Base-by-base conservation (phyloP, 2,888 invertebrate genomes). In the Cheiracanthium punctorium region DNA sequence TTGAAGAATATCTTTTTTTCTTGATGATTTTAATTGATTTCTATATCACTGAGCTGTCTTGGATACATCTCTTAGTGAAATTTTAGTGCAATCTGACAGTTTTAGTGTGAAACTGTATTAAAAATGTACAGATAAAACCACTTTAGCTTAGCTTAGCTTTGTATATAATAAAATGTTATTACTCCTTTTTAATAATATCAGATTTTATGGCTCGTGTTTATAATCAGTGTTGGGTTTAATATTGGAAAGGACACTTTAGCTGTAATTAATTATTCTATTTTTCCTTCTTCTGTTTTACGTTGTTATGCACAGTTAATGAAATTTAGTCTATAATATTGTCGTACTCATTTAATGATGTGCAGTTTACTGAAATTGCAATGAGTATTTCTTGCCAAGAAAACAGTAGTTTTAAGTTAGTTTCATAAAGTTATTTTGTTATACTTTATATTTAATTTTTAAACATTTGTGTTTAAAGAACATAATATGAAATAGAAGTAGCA, bases 191-290 rank as follows among this genome's bases (percentile, higher is more conserved):
- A 71, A 82, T 82, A 75, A 81, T 81, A 75, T 71, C 70, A 82
- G 76, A 82, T 82, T 82, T 82, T 82, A 82, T 76, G 75, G 71
- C 80, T 74, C 82, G 71, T 82, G 82, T 82, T 82, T 82, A 76
- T 76, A 65, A 41, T 71, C 70, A 41, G 64, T 82, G 82, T 82
- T 76, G 58, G 58, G 58, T 58, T 58, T 58, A 58, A 58, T 58
- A 58, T 58, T 58, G 58, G 24, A 58, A 58, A 58, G 58, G 58
- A 58, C 58, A 58, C 58, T 58, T 58, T 58, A 58, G 58, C 58
- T 58, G 58, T 58, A 58, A 24, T 24, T 24, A 58, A 58, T 24
- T 58, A 24, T 24, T n/a, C n/a, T n/a, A n/a, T n/a, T 24, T n/a
- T 24, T 58, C 17, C 58, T 12, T 12, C 24, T 17, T 48, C 14